Percentiles rank a stretch among this genome's conserved stretches.
Evolutionary conservation across 2,888 invertebrate species (phyloP).

Genomic region (Patella ulyssiponensis): DNA sequence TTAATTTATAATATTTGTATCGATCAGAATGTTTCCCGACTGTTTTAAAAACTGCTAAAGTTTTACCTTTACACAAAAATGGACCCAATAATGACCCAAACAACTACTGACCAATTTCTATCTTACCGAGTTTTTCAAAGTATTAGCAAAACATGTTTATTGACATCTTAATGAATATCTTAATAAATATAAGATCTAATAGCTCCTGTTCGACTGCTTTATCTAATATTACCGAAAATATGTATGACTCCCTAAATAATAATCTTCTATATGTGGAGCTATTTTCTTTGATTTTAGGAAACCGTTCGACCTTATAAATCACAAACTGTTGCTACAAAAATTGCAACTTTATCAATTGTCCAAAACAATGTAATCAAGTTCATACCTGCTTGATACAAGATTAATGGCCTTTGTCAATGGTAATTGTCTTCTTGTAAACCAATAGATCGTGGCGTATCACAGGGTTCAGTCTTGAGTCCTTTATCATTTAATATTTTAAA

Average conservation of each 20-base stretch:
- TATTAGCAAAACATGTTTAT: not conserved
- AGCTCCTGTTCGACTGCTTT: no score
- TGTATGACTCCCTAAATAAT: not conserved
- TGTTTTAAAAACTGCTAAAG: not conserved
- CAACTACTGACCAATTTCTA: not conserved
- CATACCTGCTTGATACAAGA: no score
- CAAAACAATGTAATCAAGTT: no score
- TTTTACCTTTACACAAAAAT: not conserved
- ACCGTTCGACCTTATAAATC: not conserved
- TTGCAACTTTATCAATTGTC: not conserved
- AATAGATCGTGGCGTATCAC: no score
- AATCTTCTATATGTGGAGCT: not conserved
- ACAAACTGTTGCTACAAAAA: not conserved
- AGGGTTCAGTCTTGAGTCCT: no score
- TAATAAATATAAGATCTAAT: no score
- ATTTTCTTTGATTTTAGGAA: not conserved
- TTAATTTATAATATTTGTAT: not conserved
- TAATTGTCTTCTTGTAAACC: no score
- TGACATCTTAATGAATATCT: not conserved
- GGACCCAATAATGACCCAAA: not conserved
- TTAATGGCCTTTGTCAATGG: no score
- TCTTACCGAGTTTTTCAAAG: not conserved
- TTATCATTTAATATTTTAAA: not conserved
- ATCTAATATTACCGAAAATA: not conserved
- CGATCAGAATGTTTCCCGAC: not conserved